Percentiles rank a stretch among this genome's conserved stretches.
These are phyloP conservation scores for Poeciliopsis infans DNA, from an alignment of 2,797 vertebrate genomes.

Conservation along the genomic window DNA sequence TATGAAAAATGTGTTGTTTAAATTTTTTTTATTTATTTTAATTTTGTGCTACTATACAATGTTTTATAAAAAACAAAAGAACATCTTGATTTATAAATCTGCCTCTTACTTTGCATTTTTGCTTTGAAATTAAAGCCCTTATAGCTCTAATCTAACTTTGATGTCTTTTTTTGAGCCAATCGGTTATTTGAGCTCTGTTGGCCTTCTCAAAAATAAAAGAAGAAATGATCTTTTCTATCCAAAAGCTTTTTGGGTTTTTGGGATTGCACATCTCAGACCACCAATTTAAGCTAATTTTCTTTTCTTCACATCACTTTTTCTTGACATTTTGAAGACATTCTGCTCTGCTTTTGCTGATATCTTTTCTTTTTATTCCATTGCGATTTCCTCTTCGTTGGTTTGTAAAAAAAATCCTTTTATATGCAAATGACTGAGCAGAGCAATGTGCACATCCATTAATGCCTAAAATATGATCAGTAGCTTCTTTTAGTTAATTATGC, in stretches of 20 bases:
- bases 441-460: not conserved
- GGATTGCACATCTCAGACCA: not conserved
- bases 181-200: not conserved
- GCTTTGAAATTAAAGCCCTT: not conserved
- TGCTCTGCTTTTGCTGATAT: not conserved
- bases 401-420: not conserved
- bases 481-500: not conserved
- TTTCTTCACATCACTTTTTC: not conserved
- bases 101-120: not conserved
- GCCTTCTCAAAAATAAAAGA: not conserved
- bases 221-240: not conserved
- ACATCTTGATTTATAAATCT: not conserved
- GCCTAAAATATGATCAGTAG: not conserved
- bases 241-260: not conserved
- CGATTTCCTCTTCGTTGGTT: not conserved
- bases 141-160: not conserved
- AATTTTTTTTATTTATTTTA: not conserved
- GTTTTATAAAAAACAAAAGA: not conserved
- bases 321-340: not conserved
- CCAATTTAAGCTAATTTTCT: not conserved
- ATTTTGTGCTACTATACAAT: not conserved
- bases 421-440: not conserved
- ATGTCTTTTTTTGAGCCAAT: not conserved
- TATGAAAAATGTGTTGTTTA: not conserved
- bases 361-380: not conserved